A percentile compares a stretch with the other conserved stretches of the same genome.
These are phyloP conservation scores for Dolichotis patagonum DNA, from an alignment of 2,113 vertebrate species.

Conservation along the genomic window DNA sequence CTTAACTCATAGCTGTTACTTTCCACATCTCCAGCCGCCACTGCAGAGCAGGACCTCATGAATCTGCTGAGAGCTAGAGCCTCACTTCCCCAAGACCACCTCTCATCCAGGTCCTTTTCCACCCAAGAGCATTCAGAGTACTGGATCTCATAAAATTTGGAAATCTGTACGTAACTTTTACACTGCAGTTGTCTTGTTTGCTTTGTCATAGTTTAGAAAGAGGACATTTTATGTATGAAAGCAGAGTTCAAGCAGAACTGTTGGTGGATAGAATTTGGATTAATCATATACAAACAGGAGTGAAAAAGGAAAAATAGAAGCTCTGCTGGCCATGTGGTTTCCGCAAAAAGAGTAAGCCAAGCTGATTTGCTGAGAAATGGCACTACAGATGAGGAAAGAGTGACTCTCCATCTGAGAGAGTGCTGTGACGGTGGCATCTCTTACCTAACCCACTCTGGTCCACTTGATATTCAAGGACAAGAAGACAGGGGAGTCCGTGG, in stretches of 20 bases:
- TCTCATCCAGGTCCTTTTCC: background rate
- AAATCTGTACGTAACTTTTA: background rate
- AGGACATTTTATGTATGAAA: background rate
- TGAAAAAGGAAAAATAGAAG: background rate
- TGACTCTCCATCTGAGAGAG: background rate
- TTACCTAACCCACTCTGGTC: background rate
- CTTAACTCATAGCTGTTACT: background rate
- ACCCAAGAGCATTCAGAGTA: background rate
- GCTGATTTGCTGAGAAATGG: background rate
- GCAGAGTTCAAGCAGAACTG: background rate
- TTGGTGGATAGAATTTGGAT: background rate
- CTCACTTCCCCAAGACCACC: background rate
- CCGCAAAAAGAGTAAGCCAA: background rate
- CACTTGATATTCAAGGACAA: background rate
- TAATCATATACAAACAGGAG: background rate
- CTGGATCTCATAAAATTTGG: background rate
- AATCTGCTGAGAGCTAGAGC: background rate
- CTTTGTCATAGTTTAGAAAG: background rate
- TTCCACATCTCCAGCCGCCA: background rate
- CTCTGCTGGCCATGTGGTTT: background rate
- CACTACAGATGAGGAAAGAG: background rate
- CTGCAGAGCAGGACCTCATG: background rate
- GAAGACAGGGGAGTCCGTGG: background rate
- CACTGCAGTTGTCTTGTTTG: background rate
- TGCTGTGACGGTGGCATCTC: background rate